phyloP scores from a whole-genome alignment of 2,797 vertebrate species.

The Rhadinocentrus ornatus region DNA sequence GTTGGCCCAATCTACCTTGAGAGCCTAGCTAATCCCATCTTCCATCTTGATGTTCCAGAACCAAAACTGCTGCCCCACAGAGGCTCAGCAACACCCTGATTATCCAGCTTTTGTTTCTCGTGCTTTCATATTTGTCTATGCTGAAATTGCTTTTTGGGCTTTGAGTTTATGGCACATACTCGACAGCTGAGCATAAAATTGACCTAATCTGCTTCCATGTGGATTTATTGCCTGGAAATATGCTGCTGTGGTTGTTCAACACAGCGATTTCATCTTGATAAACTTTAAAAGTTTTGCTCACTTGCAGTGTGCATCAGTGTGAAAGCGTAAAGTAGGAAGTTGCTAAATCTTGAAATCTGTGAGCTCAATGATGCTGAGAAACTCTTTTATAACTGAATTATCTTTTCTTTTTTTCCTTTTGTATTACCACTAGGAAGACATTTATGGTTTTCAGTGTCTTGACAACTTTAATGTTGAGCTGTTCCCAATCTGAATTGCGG shows the following conservation, averaged over 20 bases:
- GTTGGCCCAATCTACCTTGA: slow-evolving; percentile 67
- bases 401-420: neutral
- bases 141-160: slow-evolving; percentile 37
- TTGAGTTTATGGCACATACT: slow-evolving; percentile 27
- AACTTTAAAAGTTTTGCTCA: neutral
- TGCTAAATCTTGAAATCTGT: neutral
- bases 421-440: neutral
- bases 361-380: neutral
- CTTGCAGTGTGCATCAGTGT: neutral
- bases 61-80: slow-evolving; percentile 50
- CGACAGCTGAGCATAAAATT: slow-evolving; percentile 17
- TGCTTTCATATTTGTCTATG: slow-evolving; percentile 42
- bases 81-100: slow-evolving; percentile 43
- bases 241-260: slow-evolving; percentile 5
- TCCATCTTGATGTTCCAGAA: slow-evolving; percentile 61
- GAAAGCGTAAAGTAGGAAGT: neutral
- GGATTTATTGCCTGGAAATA: slow-evolving; percentile 21
- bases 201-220: slow-evolving; percentile 36
- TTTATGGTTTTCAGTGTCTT: neutral
- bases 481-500: neutral
- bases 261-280: slow-evolving; percentile 2
- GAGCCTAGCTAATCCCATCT: slow-evolving; percentile 62
- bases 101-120: slow-evolving; percentile 23
- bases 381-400: neutral
- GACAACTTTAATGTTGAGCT: neutral